Evolutionary conservation across 2,888 invertebrate genomes (phyloP), one percentile per base, ranked within the genome.

Genomic region (Cephus rjabovi): DNA sequence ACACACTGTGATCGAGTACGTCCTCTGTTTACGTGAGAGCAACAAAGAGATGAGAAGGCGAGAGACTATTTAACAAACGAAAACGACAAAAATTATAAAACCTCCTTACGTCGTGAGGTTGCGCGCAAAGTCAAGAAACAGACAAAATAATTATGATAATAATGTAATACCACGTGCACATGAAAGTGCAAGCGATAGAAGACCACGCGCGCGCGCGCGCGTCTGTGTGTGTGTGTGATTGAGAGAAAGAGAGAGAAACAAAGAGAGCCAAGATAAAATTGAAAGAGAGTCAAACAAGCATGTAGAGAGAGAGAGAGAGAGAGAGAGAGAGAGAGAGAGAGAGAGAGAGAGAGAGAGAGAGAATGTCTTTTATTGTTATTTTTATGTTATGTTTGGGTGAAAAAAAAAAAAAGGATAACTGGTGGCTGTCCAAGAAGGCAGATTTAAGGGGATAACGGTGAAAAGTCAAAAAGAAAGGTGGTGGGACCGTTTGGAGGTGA

Each of bases 1-100:
- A 86, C 33, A 33, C 34, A 23, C 31, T 85, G 83, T 87, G 85
- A 81, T 87, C 83, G 81, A 86, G 85, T 86, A 79, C 80, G 71
- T 73, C 75, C 75, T 74, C 56, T 71, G 75, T 75, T 76, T 73
- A 35, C 73, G 56, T 56, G 71, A 56, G 9, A 69, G 31, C 35
- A 30, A 69, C 23, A 35, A 73, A 31, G 31, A 11, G 56, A 31
- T 34, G 71, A 71, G 71, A 15, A 71, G 71, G 71, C 31, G 71
- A 71, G 34, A 71, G 33, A 71, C 56, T 56, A 56, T 56, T 56
- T 23, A 56, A 56, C 56, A 56, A 40, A 40, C 40, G 15, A 40
- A 40, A 40, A 15, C 40, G 40, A 40, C 6, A 33, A 71, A 37
- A 74, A 73, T 79, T 77, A 73, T 80, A 33, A 11, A 76, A 77